Percentiles rank a stretch among this genome's conserved stretches.
Conservation (phyloP, 1,140 invertebrate genomes). For the Delia radicum region DNA sequence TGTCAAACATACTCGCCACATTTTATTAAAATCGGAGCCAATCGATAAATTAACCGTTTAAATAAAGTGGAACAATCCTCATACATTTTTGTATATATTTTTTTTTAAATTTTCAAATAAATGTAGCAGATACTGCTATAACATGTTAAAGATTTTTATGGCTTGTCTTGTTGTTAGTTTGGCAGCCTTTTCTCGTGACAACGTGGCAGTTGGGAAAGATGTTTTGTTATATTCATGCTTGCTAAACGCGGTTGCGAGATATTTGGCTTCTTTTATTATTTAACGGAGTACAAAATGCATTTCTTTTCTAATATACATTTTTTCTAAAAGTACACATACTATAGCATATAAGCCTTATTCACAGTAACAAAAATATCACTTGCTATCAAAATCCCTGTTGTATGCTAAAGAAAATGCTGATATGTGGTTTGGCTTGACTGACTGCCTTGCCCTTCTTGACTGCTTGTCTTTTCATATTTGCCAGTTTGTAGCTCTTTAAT, state of each 20-base stretch:
- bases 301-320: no score
- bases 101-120: no score
- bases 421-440: conserved; percentile 25
- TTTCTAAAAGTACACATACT: background rate
- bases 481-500: conserved; percentile 20
- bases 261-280: no score
- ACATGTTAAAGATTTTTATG: background rate
- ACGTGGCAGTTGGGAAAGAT: no score
- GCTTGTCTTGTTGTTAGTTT: background rate
- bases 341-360: background rate
- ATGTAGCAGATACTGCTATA: background rate
- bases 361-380: background rate
- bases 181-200: background rate
- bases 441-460: background rate
- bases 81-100: background rate
- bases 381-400: conserved; percentile 1
- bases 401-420: conserved; percentile 27
- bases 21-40: no score
- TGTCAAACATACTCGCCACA: no score
- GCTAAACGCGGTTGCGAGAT: background rate
- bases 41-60: no score
- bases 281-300: conserved; percentile 29
- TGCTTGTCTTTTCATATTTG: background rate
- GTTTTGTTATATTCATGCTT: conserved; percentile 19
- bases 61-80: no score